Conservation (phyloP, 1,140 invertebrate species). For the Meloidogyne floridensis region DNA sequence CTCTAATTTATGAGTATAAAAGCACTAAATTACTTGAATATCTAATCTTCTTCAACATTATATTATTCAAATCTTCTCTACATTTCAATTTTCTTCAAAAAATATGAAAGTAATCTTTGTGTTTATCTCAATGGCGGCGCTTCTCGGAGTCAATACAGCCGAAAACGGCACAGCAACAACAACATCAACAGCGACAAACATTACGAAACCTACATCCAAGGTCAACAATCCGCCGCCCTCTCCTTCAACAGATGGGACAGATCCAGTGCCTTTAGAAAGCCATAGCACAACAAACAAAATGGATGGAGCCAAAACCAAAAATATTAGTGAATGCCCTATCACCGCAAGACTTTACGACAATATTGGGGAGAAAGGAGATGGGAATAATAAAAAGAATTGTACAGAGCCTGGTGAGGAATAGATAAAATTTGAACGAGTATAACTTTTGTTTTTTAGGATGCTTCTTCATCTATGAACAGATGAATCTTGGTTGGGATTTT, state of each 20-base stretch:
- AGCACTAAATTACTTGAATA: no score
- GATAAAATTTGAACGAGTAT: background rate
- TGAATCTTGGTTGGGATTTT: background rate
- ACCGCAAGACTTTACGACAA: background rate
- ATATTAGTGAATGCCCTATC: background rate
- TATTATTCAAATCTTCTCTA: background rate
- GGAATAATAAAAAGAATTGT: background rate
- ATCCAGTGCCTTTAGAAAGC: no score
- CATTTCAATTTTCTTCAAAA: background rate
- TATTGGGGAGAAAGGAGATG: background rate
- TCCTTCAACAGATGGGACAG: no score
- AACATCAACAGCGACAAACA: no score
- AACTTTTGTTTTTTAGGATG: background rate
- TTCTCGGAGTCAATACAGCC: background rate
- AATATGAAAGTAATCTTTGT: background rate
- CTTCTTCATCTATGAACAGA: background rate
- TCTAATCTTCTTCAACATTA: no score
- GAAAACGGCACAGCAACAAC: no score
- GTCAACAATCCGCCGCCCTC: no score
- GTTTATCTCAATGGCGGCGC: background rate
- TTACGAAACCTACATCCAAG: no score
- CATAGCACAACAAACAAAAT: no score
- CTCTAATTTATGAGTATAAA: no score
- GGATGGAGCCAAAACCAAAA: background rate
- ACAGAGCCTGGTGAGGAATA: background rate